These are phyloP conservation scores for Agrenia bidenticulata DNA, from an alignment of 2,888 invertebrate species.

Conservation along the genomic window DNA sequence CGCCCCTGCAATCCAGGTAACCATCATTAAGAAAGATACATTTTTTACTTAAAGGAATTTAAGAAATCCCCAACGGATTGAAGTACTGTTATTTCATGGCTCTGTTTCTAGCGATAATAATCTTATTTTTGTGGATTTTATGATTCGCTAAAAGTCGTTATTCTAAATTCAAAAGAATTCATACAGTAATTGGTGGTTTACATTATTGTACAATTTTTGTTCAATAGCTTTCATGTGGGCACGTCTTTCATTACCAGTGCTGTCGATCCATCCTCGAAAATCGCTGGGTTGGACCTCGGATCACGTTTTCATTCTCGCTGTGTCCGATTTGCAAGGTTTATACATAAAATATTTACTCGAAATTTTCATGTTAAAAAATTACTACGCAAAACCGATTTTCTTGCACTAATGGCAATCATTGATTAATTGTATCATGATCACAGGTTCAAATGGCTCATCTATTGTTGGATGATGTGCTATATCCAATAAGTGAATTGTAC, in stretches of 20 bases:
- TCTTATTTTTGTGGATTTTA: too few relatives aligned
- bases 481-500: conserved; percentile 76
- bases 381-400: too few relatives aligned
- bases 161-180: neutral
- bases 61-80: too few relatives aligned
- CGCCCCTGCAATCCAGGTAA: conserved; percentile 87
- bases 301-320: conserved; percentile 91
- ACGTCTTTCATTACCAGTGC: conserved; percentile 94
- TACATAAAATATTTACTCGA: too few relatives aligned
- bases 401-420: too few relatives aligned
- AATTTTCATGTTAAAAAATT: too few relatives aligned
- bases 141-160: too few relatives aligned
- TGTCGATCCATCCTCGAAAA: conserved; percentile 79
- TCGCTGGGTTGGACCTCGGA: conserved; percentile 92
- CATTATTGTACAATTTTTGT: conserved; percentile 1
- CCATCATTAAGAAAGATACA: conserved; percentile 12
- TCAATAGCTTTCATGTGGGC: conserved; percentile 81
- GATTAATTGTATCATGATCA: too few relatives aligned
- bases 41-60: too few relatives aligned
- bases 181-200: neutral
- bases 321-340: conserved; percentile 94
- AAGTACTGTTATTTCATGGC: too few relatives aligned
- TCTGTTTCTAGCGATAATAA: too few relatives aligned
- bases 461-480: conserved; percentile 72
- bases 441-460: conserved; percentile 80